Evolutionary conservation across 1,140 invertebrate species (phyloP), one percentile per base, ranked within the genome.

Genomic region (Brachionus rotundiformis): DNA sequence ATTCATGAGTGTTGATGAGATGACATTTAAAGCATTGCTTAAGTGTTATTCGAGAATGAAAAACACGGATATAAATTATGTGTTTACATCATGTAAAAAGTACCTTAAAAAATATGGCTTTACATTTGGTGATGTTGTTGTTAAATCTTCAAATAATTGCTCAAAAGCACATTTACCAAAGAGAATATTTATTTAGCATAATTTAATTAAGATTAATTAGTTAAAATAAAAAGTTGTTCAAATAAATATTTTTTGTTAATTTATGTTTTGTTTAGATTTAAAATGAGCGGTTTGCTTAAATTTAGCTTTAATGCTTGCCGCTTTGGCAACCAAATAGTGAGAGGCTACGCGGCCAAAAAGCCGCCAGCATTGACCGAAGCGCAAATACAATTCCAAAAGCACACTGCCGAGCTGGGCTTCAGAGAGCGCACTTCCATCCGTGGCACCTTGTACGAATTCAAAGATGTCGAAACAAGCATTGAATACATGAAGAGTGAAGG

Each of bases 401-500:
- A 68, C 61, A 68, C 54, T 16, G 79, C 61, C 31, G 47, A 63
- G 31, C 3, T 68, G 19, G 61, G 54, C 13, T 63, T 63, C 31
- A 81, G 61, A 49, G 79, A 81, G 29, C 27, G 31, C n/a, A 81
- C 79, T 23, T 65, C 79, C 29, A 65, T 81, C 4, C 61, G 29
- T 33, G 79, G 79, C 11, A 68, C 54, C n/a, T 16, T 68, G 19
- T 81, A 29, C 29, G 61, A 63, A 29, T 65, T 81, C 33, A 41
- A 81, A 33, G 61, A 81, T 71, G 54, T 81, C 10, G 79, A 81
- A 49, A 81, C 79, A 44, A 81, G 79, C 61, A 63, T 81, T 54
- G 13, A 68, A 71, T 81, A 81, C 23, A 65, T 81, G 44, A 39
- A 81, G 13, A 81, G 79, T 65, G 79, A 81, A 81, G 79, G 79